Base-by-base conservation (phyloP, 2,113 vertebrate genomes). In the Irena cyanogastra region DNA sequence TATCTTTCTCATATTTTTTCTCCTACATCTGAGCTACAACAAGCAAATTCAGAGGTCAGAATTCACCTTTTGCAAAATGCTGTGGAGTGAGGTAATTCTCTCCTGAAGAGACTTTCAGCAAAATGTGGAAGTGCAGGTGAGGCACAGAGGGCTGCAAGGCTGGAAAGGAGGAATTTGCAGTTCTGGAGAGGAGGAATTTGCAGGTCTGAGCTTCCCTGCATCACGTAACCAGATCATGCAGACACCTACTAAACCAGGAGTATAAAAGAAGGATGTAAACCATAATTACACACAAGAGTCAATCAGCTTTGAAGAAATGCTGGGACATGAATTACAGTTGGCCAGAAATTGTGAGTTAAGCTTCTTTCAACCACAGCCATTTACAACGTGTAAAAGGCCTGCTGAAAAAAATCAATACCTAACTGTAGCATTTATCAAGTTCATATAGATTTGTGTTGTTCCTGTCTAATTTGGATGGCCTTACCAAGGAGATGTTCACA, bases 361-460 rank as follows among this genome's bases (percentile, higher is more conserved):
- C 68, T 64, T 90, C 78, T 83, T 68, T 79, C 64, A 63, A 70
- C 59, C 90, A 21, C 64, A 96, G 37, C 56, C 64, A 80, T 93
- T 96, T 96, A 76, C 70, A 50, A 54, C 0, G 30, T 84, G 44
- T 80, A 63, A 92, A 75, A 87, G n/a, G 81, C 66, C 59, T 91
- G 61, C 83, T 93, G 78, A 16, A 92, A 91, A 53, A 93, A 96
- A 96, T 95, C 93, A 88, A 94, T 89, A 56, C 22, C 71, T 80
- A 94, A 92, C 78, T 96, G 80, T n/a, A 87, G 74, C 80, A 87
- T 96, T 95, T 93, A 95, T 90, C 88, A 92, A 90, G 65, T 91
- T 91, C 89, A 79, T 85, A 94, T 42, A 92, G 89, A 96, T 97
- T 83, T 87, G 56, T 84, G 71, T 53, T 87, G 76, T 20, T 90